phyloP scores from a whole-genome alignment of 2,797 vertebrate genomes.

The Myotis daubentonii region DNA sequence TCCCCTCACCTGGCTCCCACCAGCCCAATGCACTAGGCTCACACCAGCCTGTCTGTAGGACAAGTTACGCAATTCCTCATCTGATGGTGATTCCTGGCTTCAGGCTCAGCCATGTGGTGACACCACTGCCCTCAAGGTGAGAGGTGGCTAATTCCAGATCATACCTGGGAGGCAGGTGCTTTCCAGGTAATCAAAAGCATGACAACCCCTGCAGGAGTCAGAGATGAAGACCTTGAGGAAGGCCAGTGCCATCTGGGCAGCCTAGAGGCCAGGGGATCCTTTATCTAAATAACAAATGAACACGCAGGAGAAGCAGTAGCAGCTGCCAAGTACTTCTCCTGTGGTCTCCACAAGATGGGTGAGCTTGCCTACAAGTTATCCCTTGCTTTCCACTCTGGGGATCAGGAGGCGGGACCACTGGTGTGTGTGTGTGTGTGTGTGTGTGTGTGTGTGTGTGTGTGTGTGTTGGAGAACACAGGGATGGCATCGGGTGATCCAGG shows the following conservation, averaged over 20 bases:
- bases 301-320: not conserved
- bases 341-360: not conserved
- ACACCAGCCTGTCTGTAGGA: not conserved
- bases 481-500: not conserved
- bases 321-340: not conserved
- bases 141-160: not conserved
- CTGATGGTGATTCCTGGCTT: fast-evolving
- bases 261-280: not conserved
- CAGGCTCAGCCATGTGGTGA: not conserved
- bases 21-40: fast-evolving
- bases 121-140: too few species aligned
- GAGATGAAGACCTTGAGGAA: not conserved
- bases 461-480: not conserved
- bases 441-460: not conserved
- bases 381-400: not conserved
- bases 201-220: not conserved
- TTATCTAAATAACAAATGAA: not conserved
- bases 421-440: not conserved
- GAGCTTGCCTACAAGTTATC: not conserved
- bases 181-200: not conserved
- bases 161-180: not conserved
- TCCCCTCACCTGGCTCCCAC: not conserved
- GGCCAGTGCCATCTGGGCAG: not conserved
- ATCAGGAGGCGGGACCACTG: not conserved
- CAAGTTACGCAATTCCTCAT: not conserved